Evolutionary conservation across 2,888 invertebrate species (phyloP), one percentile per base, ranked within the genome.

Genomic region (Xylota segnis): DNA sequence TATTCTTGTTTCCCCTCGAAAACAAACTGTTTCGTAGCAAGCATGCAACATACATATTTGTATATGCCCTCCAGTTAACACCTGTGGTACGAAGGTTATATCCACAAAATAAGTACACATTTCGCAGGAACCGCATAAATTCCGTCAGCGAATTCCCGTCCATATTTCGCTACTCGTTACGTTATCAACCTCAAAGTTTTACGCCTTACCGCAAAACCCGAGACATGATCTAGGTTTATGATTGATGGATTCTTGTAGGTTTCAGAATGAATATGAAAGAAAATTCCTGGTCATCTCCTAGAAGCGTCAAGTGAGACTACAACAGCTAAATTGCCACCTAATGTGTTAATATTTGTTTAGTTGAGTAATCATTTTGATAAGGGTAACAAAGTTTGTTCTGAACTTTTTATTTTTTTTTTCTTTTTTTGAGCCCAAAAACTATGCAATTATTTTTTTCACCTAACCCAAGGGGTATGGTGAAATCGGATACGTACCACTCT

Each of bases 341-440:
- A 34, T 56, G 23, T 18, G 56, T 16, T 58, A 27, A 34, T 47
- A 63, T 45, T 37, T 32, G 34, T 18, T 43, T 16, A n/a, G 12
- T 43, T 68, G 14, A 29, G 29, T 47, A 59, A 59, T 72, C 71
- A 50, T 27, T 27, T 58, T 50, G 59, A 59, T 72, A 72, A 58
- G 71, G 27, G 50, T 16, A 50, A 10, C 47, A 34, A 72, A 72
- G n/a, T 59, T 59, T 72, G 59, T 34, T 50, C 23, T 14, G 7
- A 59, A 71, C 37, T 34, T 71, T 47, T 58, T 47, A 18, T 37
- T 58, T 37, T 29, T 37, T 58, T 58, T n/a, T 27, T 6, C 40
- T 40, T 32, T 32, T 18, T n/a, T n/a, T n/a, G n/a, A n/a, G n/a
- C n/a, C 72, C 72, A 52, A 74, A 47, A 74, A 74, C n/a, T 74